Percentiles rank a stretch among this genome's conserved stretches.
These are phyloP conservation scores for Andrena minutula DNA, from an alignment of 2,888 invertebrate species.

Conservation along the genomic window DNA sequence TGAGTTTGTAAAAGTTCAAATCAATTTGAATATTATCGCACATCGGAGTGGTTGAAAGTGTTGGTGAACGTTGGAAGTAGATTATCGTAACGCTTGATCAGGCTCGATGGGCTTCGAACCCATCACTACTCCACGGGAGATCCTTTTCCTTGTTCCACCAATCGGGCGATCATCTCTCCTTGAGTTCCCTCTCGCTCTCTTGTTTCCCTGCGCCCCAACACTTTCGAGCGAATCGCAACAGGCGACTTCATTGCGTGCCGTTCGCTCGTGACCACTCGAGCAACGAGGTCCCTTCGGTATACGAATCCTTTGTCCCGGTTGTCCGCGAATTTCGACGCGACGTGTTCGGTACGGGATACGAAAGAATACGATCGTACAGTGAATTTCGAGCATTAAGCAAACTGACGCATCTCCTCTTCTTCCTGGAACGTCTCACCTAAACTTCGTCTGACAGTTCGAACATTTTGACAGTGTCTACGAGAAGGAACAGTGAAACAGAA, in stretches of 20 bases:
- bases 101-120: constrained; percentile 16
- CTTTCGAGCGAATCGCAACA: constrained; percentile 64
- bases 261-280: constrained; percentile 52
- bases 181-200: constrained; percentile 48
- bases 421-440: neutral
- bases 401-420: no score
- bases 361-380: neutral
- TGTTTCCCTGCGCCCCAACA: constrained; percentile 64
- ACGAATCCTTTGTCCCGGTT: constrained; percentile 42
- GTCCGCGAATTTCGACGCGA: constrained; percentile 14
- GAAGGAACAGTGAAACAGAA: neutral
- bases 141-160: constrained; percentile 29
- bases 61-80: neutral
- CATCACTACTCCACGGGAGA: constrained; percentile 26
- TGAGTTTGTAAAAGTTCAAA: neutral
- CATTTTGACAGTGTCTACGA: neutral
- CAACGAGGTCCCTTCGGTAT: constrained; percentile 37
- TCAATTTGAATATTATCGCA: no score
- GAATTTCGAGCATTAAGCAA: neutral
- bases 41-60: no score
- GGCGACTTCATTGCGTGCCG: constrained; percentile 63
- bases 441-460: neutral
- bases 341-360: neutral
- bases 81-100: neutral
- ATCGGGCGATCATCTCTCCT: constrained; percentile 43